These are phyloP conservation scores for Platygyra sinensis DNA, from an alignment of 64 coral and sea anemone genomes.

Conservation along the genomic window DNA sequence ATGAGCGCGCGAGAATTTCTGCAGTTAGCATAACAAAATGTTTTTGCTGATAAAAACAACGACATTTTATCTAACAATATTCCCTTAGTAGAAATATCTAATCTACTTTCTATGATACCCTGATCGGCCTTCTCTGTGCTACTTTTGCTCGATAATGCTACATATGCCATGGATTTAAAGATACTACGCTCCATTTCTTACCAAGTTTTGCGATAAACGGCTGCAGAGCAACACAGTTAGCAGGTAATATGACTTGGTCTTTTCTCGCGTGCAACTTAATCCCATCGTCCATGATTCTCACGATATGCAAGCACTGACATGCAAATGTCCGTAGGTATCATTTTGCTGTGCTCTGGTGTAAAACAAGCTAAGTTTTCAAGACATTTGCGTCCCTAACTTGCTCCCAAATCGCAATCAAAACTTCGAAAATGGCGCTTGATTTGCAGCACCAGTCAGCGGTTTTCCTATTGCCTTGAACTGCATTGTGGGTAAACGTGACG, in stretches of 20 bases:
- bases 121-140: background rate
- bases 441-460: background rate
- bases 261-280: slow-evolving; percentile 14
- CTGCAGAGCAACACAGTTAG: slow-evolving; percentile 32
- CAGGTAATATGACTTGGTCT: slow-evolving; percentile 50
- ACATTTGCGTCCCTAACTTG: background rate
- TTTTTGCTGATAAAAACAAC: no score
- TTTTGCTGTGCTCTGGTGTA: background rate
- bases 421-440: slow-evolving; percentile 65
- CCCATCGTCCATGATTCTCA: slow-evolving; percentile 51
- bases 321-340: background rate
- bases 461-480: background rate
- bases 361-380: background rate
- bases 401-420: background rate
- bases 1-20: no score
- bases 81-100: background rate
- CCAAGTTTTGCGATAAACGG: slow-evolving; percentile 83
- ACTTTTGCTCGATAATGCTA: background rate
- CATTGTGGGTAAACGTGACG: slow-evolving; percentile 57
- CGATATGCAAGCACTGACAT: background rate
- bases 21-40: no score
- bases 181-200: slow-evolving; percentile 14
- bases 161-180: background rate
- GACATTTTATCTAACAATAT: no score
- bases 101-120: background rate